phyloP scores from a whole-genome alignment of 2,888 invertebrate genomes.

The Listrodromus nycthemerus region DNA sequence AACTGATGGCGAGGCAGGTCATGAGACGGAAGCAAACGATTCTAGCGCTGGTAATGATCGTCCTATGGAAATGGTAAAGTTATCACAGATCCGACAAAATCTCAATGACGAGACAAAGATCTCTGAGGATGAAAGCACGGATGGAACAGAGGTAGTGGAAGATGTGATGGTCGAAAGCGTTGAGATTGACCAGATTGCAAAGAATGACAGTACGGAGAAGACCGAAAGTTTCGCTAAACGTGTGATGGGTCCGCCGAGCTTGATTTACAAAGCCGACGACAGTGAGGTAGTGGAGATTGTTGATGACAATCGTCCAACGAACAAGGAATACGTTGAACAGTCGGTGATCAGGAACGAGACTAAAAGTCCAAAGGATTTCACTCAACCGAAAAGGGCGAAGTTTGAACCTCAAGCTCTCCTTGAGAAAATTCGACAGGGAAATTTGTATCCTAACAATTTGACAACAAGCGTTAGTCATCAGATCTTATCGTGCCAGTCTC shows the following conservation, averaged over 20 bases:
- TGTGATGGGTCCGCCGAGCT: constrained; percentile 75
- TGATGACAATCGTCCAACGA: constrained; percentile 46
- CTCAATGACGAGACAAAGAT: constrained; percentile 46
- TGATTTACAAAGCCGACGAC: constrained; percentile 78
- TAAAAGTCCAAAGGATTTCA: constrained; percentile 74
- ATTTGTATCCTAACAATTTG: constrained; percentile 87
- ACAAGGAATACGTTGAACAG: constrained; percentile 61
- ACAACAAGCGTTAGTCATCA: constrained; percentile 88
- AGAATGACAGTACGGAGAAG: constrained; percentile 55
- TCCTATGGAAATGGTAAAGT: constrained; percentile 70
- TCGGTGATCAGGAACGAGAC: constrained; percentile 70
- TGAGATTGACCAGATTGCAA: constrained; percentile 18
- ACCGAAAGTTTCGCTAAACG: constrained; percentile 66
- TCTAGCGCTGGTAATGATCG: constrained; percentile 33
- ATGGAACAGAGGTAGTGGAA: constrained; percentile 11
- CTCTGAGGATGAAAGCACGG: background rate
- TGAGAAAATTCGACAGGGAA: constrained; percentile 88
- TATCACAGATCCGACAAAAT: constrained; percentile 68
- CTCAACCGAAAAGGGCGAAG: constrained; percentile 84
- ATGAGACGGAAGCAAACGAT: constrained; percentile 42
- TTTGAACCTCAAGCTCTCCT: constrained; percentile 91
- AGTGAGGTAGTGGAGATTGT: constrained; percentile 54
- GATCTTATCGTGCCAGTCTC: constrained; percentile 91
- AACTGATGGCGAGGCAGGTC: constrained; percentile 66
- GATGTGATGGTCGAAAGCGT: constrained; percentile 51